A percentile compares a stretch with the other conserved stretches of the same genome.
phyloP scores from a whole-genome alignment of 2,888 invertebrate genomes.

The Bugulina stolonifera region DNA sequence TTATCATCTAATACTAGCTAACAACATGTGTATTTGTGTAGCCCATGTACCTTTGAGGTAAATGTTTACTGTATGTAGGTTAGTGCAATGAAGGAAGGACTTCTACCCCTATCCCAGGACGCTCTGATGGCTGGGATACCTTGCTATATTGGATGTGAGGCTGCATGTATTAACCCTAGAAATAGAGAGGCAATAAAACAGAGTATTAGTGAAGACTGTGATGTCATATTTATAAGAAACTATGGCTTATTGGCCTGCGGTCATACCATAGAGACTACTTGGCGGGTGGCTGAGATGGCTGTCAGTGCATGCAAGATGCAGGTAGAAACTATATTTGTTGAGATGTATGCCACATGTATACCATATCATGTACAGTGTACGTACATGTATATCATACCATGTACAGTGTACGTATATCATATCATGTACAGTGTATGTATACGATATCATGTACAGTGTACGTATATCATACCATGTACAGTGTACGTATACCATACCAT shows the following conservation, averaged over 20 bases:
- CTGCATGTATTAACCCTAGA: constrained; percentile 66
- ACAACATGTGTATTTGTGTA: no score
- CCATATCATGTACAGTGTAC: no score
- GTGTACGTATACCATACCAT: no score
- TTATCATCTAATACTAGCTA: no score
- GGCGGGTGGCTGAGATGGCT: constrained; percentile 72
- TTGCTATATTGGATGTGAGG: constrained; percentile 71
- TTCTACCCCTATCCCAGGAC: constrained; percentile 86
- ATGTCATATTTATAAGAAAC: constrained; percentile 71
- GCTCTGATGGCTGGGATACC: constrained; percentile 86
- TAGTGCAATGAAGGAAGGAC: constrained; percentile 77
- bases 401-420: no score
- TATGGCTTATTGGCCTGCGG: constrained; percentile 90
- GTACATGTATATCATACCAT: no score
- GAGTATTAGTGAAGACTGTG: constrained; percentile 77
- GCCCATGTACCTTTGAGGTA: no score
- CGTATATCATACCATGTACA: no score
- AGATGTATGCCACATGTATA: no score
- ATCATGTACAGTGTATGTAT: no score
- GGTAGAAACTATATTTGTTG: no score
- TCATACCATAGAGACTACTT: constrained; percentile 92
- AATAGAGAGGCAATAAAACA: constrained; percentile 84
- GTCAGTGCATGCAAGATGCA: constrained; percentile 84
- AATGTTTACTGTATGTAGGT: constrained; percentile 55
- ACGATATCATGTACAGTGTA: no score